These are phyloP conservation scores for Dolichallabes microphthalmus DNA, from an alignment of 2,113 vertebrate genomes.

Conservation along the genomic window DNA sequence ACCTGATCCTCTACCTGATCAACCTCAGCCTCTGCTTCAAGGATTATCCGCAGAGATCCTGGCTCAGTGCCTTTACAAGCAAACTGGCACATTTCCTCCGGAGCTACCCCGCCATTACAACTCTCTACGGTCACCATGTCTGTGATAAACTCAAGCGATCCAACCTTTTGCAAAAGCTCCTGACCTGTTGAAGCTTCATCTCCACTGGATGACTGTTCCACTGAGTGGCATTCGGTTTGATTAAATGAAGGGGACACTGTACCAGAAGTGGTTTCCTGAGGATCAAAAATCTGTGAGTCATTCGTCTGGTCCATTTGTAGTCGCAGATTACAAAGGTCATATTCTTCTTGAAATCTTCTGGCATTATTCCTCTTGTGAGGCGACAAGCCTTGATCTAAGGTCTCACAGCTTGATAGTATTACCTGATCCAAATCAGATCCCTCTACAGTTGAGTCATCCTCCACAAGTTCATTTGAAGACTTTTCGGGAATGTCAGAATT, in stretches of 20 bases:
- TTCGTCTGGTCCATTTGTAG: conserved; percentile 26
- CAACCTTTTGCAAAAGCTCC: conserved; percentile 48
- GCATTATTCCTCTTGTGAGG: conserved; percentile 32
- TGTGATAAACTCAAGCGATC: conserved; percentile 53
- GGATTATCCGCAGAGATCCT: conserved; percentile 53
- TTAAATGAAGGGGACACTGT: conserved; percentile 46
- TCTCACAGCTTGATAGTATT: conserved; percentile 8
- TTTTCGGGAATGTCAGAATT: conserved; percentile 40
- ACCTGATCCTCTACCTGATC: conserved; percentile 46
- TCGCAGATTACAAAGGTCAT: conserved; percentile 24
- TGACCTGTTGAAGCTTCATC: conserved; percentile 50
- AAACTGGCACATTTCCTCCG: not conserved
- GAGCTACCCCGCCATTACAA: not conserved
- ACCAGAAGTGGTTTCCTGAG: conserved; percentile 50
- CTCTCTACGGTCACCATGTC: not conserved
- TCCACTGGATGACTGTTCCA: conserved; percentile 49
- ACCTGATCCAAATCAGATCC: conserved; percentile 1
- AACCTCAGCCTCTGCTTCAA: conserved; percentile 49
- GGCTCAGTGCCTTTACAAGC: conserved; percentile 46
- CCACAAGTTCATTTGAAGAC: conserved; percentile 34
- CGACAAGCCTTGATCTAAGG: conserved; percentile 29
- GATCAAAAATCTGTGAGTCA: conserved; percentile 41
- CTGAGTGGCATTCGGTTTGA: conserved; percentile 46
- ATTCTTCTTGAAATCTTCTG: conserved; percentile 48
- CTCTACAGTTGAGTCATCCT: not conserved